Percentiles rank a stretch among this genome's conserved stretches.
Conservation (phyloP, 2,888 invertebrate genomes). For the Lysandra bellargus region DNA sequence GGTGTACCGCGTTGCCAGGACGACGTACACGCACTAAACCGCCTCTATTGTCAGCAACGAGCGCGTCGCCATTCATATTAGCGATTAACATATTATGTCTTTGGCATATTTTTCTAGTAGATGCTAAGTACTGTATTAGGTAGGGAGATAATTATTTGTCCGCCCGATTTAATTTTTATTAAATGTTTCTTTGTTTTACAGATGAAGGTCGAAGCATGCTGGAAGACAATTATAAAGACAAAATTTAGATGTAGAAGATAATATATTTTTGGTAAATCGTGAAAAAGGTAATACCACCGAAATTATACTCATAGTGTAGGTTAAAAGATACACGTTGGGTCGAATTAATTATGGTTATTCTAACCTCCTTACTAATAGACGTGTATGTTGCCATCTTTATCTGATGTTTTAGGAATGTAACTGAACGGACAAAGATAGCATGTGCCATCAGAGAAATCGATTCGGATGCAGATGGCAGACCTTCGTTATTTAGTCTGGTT, state of each 20-base stretch:
- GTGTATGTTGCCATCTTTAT: background rate
- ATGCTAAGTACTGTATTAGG: too few species aligned
- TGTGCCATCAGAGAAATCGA: background rate
- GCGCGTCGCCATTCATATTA: too few species aligned
- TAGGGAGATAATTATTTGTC: too few species aligned
- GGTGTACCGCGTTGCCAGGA: too few species aligned
- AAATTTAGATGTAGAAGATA: background rate
- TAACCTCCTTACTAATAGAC: background rate
- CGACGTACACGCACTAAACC: too few species aligned
- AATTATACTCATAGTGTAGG: conserved; percentile 28
- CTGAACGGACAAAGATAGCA: background rate
- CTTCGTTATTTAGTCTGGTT: background rate
- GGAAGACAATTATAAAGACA: conserved; percentile 16
- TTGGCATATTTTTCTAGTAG: too few species aligned
- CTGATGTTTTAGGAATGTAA: background rate
- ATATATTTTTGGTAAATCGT: conserved; percentile 26
- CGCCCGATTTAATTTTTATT: conserved; percentile 6
- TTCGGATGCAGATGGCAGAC: background rate
- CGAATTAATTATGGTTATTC: background rate
- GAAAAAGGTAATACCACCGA: conserved; percentile 28
- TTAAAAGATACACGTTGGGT: conserved; percentile 4
- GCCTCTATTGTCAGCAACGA: too few species aligned
- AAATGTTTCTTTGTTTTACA: conserved; percentile 25
- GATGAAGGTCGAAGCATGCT: conserved; percentile 2
- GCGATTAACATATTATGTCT: too few species aligned